These are phyloP conservation scores for Eucriotettix oculatus DNA, from an alignment of 2,888 invertebrate genomes.

Conservation along the genomic window DNA sequence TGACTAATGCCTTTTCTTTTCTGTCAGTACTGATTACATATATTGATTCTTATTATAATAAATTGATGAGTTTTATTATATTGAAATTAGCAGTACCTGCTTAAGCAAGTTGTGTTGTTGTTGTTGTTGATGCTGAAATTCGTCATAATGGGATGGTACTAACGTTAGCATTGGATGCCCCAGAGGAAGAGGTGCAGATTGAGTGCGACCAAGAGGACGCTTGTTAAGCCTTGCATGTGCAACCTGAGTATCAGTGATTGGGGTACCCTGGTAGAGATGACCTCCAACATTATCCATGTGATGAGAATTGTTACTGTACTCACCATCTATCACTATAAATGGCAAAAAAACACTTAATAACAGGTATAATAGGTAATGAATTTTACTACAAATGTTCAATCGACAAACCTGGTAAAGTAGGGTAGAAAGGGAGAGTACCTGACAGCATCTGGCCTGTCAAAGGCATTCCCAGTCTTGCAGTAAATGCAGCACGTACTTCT, in stretches of 20 bases:
- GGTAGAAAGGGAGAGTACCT: slow-evolving; percentile 54
- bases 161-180: slow-evolving; percentile 70
- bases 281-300: slow-evolving; percentile 18
- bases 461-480: slow-evolving; percentile 47
- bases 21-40: no score
- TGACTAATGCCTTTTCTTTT: no score
- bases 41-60: no score
- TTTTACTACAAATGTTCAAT: neutral
- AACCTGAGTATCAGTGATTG: slow-evolving; percentile 47
- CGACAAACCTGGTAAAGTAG: slow-evolving; percentile 34
- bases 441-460: slow-evolving; percentile 47
- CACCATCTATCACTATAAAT: slow-evolving; percentile 26
- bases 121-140: slow-evolving; percentile 31
- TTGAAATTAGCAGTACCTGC: slow-evolving; percentile 18
- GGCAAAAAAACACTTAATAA: neutral
- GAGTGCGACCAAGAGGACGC: slow-evolving; percentile 73
- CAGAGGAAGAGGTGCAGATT: slow-evolving; percentile 80
- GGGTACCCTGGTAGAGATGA: slow-evolving; percentile 26
- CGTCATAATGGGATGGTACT: slow-evolving; percentile 29
- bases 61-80: no score
- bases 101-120: slow-evolving; percentile 44
- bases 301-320: slow-evolving; percentile 27
- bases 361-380: neutral
- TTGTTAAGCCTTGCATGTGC: slow-evolving; percentile 52
- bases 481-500: slow-evolving; percentile 54